Conservation (phyloP, 2,797 vertebrate species). For the Apogon talboti region DNA sequence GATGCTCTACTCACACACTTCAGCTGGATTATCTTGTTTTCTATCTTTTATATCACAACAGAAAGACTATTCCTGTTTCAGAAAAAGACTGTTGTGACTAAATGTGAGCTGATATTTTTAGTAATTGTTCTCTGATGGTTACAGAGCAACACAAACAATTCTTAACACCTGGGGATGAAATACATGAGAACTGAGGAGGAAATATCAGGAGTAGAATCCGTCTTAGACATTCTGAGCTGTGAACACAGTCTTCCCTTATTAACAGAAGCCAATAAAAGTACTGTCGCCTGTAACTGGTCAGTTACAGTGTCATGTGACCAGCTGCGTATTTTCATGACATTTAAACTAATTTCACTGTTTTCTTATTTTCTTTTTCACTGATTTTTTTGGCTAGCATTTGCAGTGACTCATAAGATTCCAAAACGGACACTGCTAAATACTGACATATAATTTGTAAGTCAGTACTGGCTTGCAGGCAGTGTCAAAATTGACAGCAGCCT, state of each 20-base stretch:
- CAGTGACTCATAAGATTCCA: not conserved
- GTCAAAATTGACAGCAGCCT: slow-evolving; percentile 27
- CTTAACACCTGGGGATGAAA: too few relatives aligned
- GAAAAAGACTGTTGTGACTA: slow-evolving; percentile 36
- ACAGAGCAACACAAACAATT: not conserved
- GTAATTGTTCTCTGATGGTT: slow-evolving; percentile 8
- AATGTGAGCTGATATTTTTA: slow-evolving; percentile 24
- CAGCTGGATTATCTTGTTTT: slow-evolving; percentile 39
- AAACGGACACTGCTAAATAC: slow-evolving; percentile 3
- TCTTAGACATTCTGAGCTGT: too few relatives aligned
- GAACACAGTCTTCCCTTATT: not conserved
- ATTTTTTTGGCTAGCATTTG: too few relatives aligned
- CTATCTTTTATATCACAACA: slow-evolving; percentile 22
- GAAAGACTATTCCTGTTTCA: slow-evolving; percentile 37
- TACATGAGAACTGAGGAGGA: too few relatives aligned
- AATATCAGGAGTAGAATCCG: too few relatives aligned
- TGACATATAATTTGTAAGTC: slow-evolving; percentile 7
- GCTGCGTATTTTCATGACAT: not conserved
- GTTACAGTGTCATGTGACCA: not conserved
- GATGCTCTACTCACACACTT: slow-evolving; percentile 29
- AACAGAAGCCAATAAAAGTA: not conserved
- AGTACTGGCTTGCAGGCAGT: slow-evolving; percentile 22
- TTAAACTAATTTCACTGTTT: not conserved
- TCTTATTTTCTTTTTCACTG: slow-evolving; percentile 1
- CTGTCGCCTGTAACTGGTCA: not conserved